Base-by-base conservation (phyloP, 2,797 vertebrate species). In the Hippoglossus hippoglossus region DNA sequence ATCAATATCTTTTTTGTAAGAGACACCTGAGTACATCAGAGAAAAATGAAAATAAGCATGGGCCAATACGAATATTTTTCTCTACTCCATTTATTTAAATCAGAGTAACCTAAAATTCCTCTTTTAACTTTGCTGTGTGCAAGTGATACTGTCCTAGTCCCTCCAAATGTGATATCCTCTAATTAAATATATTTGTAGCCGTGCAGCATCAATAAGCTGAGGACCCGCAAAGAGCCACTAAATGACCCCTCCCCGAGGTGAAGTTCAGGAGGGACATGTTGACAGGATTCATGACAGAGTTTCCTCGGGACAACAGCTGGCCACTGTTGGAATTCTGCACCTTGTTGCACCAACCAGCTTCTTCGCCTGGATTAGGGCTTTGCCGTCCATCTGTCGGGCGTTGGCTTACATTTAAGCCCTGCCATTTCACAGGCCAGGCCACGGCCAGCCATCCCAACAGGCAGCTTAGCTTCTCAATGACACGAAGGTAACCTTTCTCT, bases 351-450 rank as follows among this genome's bases (percentile, higher is more conserved):
- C 66, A 34, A 85, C 67, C 87, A 69, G 87, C 84, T 87, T 87
- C 89, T 89, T 88, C 61, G 31, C 75, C 77, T 61, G 90, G 93
- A 95, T 94, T 94, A 94, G 80, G 89, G 87, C 86, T 90, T 79
- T 78, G 74, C 81, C 69, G 88, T 89, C 93, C 94, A 95, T 95
- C 93, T 95, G 94, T 91, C 72, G 74, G 80, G 85, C 81, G 55
- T 89, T 84, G 79, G 90, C 89, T 93, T 92, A 91, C 84, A 85
- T 93, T 91, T 94, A 93, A 94, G 88, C 90, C 81, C 76, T 85
- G 86, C 85, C 91, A 92, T 91, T 93, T 93, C 88, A 91, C 85
- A 86, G 87, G 73, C 78, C 75, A 41, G 16, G 28, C 79, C 69
- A 51, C 71, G 77, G 79, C 82, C 77, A 68, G 78, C 83, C 81